These are phyloP conservation scores for Neodon shergylaensis DNA, from an alignment of 2,113 vertebrate species.

Conservation along the genomic window DNA sequence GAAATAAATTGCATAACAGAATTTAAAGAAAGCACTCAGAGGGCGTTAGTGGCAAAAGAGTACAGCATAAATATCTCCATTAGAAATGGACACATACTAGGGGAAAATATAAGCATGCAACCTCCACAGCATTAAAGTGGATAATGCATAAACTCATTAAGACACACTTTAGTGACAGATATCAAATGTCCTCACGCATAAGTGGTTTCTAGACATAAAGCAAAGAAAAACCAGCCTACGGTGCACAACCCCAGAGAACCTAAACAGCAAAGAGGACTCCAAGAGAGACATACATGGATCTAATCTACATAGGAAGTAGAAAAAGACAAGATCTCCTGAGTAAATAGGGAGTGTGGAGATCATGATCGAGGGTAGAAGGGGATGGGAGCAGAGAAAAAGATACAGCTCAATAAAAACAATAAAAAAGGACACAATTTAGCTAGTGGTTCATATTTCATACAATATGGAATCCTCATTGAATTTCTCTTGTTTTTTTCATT, in stretches of 20 bases:
- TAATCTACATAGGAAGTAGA: too few species aligned
- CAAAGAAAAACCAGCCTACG: too few species aligned
- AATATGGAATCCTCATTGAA: slow-evolving; percentile 75
- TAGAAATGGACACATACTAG: slow-evolving; percentile 62
- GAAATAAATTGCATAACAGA: slow-evolving; percentile 55
- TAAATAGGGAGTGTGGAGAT: too few species aligned
- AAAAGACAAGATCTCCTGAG: too few species aligned
- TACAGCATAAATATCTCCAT: slow-evolving; percentile 72
- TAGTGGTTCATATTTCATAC: slow-evolving; percentile 78
- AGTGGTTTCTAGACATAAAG: too few species aligned
- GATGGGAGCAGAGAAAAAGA: too few species aligned
- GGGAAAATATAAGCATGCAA: slow-evolving; percentile 28
- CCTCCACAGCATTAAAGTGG: slow-evolving; percentile 69
- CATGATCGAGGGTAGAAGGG: too few species aligned
- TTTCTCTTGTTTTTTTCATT: slow-evolving; percentile 84
- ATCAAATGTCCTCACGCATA: too few species aligned
- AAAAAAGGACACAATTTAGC: slow-evolving; percentile 68
- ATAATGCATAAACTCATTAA: slow-evolving; percentile 79
- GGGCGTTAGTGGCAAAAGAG: slow-evolving; percentile 75
- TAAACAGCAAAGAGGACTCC: too few species aligned
- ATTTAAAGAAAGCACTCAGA: slow-evolving; percentile 66
- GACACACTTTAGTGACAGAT: slow-evolving; percentile 64
- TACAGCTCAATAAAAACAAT: too few species aligned
- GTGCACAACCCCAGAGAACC: too few species aligned
- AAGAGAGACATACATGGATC: too few species aligned